Base-by-base conservation (phyloP, 2,113 vertebrate genomes). In the Pedetes capensis region DNA sequence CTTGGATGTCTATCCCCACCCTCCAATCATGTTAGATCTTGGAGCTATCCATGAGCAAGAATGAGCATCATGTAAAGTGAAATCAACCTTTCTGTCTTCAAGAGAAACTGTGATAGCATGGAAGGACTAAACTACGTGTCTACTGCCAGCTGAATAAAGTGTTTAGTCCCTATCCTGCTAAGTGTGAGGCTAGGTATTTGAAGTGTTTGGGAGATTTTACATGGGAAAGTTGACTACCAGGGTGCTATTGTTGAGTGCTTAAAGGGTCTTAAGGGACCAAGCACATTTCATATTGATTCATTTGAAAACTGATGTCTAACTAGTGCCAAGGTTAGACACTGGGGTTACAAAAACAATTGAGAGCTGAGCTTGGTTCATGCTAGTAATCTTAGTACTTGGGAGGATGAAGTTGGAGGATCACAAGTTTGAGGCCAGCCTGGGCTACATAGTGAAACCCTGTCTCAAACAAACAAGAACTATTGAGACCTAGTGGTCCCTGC, bases 61-160 rank as follows among this genome's bases (percentile, higher is more conserved):
- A 34, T 89, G 72, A 80, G 68, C 32, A 25, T 94, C 16, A 3
- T 39, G 3, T 69, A 55, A 69, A 82, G 49, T 57, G n/a, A 91
- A 61, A 8, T 53, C 51, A 76, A n/a, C 53, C 53, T 96, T 42
- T 89, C 13, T 84, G 47, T 91, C 75, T 96, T 89, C 82, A 91
- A 78, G 57, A 95, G 80, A 91, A 81, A 61, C 42, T 79, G 44
- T 51, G 55, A 66, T 42, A 86, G 42, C 18, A 29, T 84, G 34
- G 22, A 83, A 61, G 74, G 51, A 69, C n/a, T 81, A 86, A 92
- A 49, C 4, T 61, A 39, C 32, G 20, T 68, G 16, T 89, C 57
- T 53, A 22, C 51, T 81, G 47, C 69, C 39, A 51, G 12, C 78
- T 82, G 61, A 8, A 57, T n/a, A n/a, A 23, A 78, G 27, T n/a